Conservation (phyloP, 2,888 invertebrate species). For the Stramonita haemastoma region DNA sequence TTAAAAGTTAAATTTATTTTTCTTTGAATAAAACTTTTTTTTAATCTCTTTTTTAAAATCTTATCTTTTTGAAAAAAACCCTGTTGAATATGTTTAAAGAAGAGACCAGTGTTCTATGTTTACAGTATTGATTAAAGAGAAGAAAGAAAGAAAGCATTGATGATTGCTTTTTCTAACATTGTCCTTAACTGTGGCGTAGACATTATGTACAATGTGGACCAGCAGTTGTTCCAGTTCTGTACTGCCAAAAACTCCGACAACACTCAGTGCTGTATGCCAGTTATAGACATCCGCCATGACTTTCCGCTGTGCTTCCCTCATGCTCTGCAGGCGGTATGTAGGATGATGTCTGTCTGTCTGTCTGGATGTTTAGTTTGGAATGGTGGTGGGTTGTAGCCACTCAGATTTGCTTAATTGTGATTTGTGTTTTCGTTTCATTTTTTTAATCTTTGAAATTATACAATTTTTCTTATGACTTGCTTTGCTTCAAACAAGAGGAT, state of each 20-base stretch:
- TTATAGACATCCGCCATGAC: conserved; percentile 87
- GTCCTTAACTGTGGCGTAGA: conserved; percentile 77
- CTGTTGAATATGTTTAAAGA: too few relatives aligned
- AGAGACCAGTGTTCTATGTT: too few relatives aligned
- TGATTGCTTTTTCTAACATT: conserved; percentile 56
- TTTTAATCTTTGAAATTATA: too few relatives aligned
- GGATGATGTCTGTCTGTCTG: not conserved
- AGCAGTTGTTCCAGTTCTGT: conserved; percentile 88
- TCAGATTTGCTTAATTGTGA: not conserved
- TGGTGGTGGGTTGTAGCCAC: not conserved
- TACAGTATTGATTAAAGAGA: too few relatives aligned
- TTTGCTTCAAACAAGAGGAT: too few relatives aligned
- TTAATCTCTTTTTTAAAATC: too few relatives aligned
- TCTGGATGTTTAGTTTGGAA: not conserved
- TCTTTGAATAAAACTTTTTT: too few relatives aligned
- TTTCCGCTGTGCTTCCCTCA: conserved; percentile 92
- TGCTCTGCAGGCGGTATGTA: conserved; percentile 74
- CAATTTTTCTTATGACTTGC: too few relatives aligned
- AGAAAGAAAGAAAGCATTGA: too few relatives aligned
- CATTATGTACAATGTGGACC: conserved; percentile 90
- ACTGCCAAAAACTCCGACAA: conserved; percentile 89
- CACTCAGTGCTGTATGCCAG: conserved; percentile 87
- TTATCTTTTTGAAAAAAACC: too few relatives aligned
- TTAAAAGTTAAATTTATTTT: too few relatives aligned
- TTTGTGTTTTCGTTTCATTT: not conserved